phyloP scores from a whole-genome alignment of 2,888 invertebrate species.

The Eulithis testata region DNA sequence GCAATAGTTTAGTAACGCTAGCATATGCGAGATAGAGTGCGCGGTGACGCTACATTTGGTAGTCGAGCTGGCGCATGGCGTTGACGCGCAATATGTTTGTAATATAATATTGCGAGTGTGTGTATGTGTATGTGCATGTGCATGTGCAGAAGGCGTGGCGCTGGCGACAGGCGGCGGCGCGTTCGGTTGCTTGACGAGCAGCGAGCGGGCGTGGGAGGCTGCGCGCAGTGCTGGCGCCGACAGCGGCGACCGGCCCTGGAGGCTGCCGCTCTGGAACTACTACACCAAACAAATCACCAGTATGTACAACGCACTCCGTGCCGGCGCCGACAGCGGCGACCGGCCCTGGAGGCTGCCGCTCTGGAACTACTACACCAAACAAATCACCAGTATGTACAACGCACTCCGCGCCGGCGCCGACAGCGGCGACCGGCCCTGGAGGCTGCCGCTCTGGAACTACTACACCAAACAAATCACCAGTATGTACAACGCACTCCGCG shows the following conservation, averaged over 20 bases:
- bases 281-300: conserved; percentile 27
- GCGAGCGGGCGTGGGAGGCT: conserved; percentile 85
- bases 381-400: conserved; percentile 25
- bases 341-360: conserved; percentile 26
- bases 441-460: conserved; percentile 26
- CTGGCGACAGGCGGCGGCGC: conserved; percentile 88
- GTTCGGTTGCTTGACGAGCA: conserved; percentile 89
- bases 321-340: conserved; percentile 13
- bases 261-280: conserved; percentile 26
- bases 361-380: conserved; percentile 22
- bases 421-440: conserved; percentile 21
- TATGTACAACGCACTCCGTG: conserved; percentile 4
- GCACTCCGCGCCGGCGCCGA: background rate
- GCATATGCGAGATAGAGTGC: no score
- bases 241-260: conserved; percentile 21
- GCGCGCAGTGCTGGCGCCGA: conserved; percentile 61
- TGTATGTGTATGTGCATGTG: no score
- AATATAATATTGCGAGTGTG: no score
- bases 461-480: conserved; percentile 27
- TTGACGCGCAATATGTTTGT: no score
- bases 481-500: conserved; percentile 4
- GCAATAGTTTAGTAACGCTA: no score
- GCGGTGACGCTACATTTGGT: no score
- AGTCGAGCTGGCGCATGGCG: no score
- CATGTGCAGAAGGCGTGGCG: conserved; percentile 82